Conservation (phyloP, 2,113 vertebrate genomes). For the Collichthys lucidus region DNA sequence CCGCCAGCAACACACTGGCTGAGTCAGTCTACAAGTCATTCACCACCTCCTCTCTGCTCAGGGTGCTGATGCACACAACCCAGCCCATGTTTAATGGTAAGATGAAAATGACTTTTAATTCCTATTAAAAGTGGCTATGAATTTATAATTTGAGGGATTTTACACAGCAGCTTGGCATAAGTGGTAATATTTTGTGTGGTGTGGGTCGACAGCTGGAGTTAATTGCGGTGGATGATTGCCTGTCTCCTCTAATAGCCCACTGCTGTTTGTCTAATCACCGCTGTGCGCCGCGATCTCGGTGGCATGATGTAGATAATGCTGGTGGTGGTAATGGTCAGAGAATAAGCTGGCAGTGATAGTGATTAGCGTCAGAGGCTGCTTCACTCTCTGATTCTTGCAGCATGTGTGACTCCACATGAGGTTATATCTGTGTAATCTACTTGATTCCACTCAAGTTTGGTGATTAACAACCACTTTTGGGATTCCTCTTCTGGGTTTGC, state of each 20-base stretch:
- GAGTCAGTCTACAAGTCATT: slow-evolving; percentile 61
- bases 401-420: not conserved
- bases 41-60: slow-evolving; percentile 80
- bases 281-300: slow-evolving; percentile 21
- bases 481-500: slow-evolving; percentile 23
- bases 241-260: slow-evolving; percentile 29
- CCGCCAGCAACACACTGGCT: slow-evolving; percentile 65
- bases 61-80: slow-evolving; percentile 89
- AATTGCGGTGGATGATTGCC: slow-evolving; percentile 35
- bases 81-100: slow-evolving; percentile 94
- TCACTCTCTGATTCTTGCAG: slow-evolving; percentile 14
- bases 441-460: slow-evolving; percentile 24
- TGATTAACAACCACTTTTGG: slow-evolving; percentile 33
- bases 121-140: not conserved
- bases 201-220: slow-evolving; percentile 25
- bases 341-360: not conserved
- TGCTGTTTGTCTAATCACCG: slow-evolving; percentile 36
- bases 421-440: slow-evolving; percentile 23
- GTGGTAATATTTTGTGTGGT: slow-evolving; percentile 2
- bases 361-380: slow-evolving; percentile 21
- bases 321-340: slow-evolving; percentile 15
- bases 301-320: slow-evolving; percentile 19
- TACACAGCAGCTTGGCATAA: not conserved
- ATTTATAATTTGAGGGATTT: not conserved
- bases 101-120: slow-evolving; percentile 45